Percentiles rank a stretch among this genome's conserved stretches.
Conservation (phyloP, 2,797 vertebrate genomes). For the Myripristis jacobus region DNA sequence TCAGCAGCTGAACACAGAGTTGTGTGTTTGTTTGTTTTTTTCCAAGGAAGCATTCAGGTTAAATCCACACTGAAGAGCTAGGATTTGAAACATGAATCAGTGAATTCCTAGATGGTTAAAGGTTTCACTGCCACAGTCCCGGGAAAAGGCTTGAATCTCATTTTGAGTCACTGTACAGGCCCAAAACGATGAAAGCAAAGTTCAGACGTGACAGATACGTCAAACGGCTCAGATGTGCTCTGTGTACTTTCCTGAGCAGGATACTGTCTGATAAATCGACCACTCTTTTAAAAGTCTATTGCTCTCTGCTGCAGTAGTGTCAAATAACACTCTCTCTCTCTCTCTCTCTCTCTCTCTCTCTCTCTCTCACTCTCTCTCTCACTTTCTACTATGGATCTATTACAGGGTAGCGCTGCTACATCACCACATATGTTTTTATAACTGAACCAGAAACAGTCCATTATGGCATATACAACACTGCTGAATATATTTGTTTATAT, state of each 20-base stretch:
- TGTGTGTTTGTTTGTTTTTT: too few relatives aligned
- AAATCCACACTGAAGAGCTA: background rate
- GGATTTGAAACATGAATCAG: constrained; percentile 21
- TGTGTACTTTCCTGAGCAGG: background rate
- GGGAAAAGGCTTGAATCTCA: background rate
- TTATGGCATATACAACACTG: constrained; percentile 26
- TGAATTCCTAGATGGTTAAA: constrained; percentile 2
- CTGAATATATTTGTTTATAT: constrained; percentile 38
- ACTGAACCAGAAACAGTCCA: constrained; percentile 41
- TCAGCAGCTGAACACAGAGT: too few relatives aligned
- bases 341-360: too few relatives aligned
- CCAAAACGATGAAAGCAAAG: background rate
- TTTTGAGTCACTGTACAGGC: background rate
- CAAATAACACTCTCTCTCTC: background rate
- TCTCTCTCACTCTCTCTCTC: too few relatives aligned
- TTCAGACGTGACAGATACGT: background rate
- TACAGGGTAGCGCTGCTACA: constrained; percentile 14
- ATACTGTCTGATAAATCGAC: background rate
- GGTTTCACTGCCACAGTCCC: constrained; percentile 8
- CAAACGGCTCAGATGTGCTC: too few relatives aligned
- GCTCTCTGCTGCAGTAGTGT: background rate
- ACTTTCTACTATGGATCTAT: background rate
- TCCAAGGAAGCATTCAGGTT: constrained; percentile 1
- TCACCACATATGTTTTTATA: constrained; percentile 29
- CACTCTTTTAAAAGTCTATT: background rate